phyloP scores from a whole-genome alignment of 2,888 invertebrate species.

The Agrilus mali region DNA sequence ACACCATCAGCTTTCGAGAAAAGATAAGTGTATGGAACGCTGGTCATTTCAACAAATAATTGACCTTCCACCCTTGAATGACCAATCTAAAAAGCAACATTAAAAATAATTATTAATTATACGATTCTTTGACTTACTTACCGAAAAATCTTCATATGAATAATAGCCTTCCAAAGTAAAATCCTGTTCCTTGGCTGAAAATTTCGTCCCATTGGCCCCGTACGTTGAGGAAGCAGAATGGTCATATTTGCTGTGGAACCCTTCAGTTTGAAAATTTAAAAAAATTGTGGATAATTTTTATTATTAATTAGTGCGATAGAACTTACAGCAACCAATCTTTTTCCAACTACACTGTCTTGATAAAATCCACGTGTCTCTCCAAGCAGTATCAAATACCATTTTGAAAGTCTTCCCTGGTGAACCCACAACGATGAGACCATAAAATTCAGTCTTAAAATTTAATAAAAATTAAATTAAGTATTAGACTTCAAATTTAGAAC shows the following conservation, averaged over 20 bases:
- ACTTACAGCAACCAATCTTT: conserved; percentile 37
- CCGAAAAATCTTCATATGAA: conserved; percentile 50
- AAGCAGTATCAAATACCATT: conserved; percentile 38
- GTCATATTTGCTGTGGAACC: conserved; percentile 55
- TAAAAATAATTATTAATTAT: background rate
- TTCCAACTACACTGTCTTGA: conserved; percentile 32
- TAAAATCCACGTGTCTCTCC: conserved; percentile 36
- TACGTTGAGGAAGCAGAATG: conserved; percentile 51
- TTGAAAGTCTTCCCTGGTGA: conserved; percentile 35
- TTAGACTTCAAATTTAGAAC: conserved; percentile 15
- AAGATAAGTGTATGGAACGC: conserved; percentile 50
- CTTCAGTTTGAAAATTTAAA: conserved; percentile 28
- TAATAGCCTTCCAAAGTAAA: conserved; percentile 52
- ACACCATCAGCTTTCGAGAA: conserved; percentile 61
- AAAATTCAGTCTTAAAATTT: conserved; percentile 35
- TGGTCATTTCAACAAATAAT: conserved; percentile 58
- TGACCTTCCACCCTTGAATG: conserved; percentile 43
- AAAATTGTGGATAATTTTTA: no score
- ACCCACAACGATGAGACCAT: conserved; percentile 35
- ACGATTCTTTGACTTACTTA: no score
- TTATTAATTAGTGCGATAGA: background rate
- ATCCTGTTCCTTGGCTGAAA: conserved; percentile 41
- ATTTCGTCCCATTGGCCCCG: conserved; percentile 44
- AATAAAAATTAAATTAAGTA: background rate
- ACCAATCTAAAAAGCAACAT: conserved; percentile 34